These are phyloP conservation scores for Morus bassanus DNA, from an alignment of 2,797 vertebrate species.

Conservation along the genomic window DNA sequence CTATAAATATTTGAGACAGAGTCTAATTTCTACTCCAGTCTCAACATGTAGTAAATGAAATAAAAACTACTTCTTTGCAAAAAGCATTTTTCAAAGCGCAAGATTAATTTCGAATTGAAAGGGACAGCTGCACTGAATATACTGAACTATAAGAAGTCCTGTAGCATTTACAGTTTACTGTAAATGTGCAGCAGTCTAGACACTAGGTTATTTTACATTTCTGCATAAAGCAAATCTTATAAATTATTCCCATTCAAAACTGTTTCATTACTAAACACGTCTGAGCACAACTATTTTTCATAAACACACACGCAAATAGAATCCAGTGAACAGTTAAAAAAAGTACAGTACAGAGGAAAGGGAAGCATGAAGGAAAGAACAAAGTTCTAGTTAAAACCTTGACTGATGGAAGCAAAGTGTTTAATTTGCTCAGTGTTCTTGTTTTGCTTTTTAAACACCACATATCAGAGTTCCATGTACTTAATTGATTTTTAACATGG, in stretches of 20 bases:
- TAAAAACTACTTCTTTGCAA: neutral
- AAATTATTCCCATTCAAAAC: neutral
- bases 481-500: neutral
- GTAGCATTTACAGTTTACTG: neutral
- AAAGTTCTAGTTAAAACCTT: neutral
- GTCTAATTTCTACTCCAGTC: neutral
- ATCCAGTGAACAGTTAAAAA: neutral
- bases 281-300: neutral
- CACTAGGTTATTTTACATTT: neutral
- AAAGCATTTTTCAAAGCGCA: neutral
- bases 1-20: neutral
- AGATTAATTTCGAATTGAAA: neutral
- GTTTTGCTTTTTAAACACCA: neutral
- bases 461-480: neutral
- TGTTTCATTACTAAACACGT: neutral
- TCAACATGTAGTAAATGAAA: neutral
- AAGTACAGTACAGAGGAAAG: neutral
- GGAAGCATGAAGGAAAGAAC: neutral
- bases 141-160: neutral
- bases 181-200: neutral
- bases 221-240: neutral
- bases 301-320: neutral
- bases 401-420: neutral
- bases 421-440: neutral
- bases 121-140: neutral